These are phyloP conservation scores for Lepidostoma basale DNA, from an alignment of 1,140 invertebrate species.

Conservation along the genomic window DNA sequence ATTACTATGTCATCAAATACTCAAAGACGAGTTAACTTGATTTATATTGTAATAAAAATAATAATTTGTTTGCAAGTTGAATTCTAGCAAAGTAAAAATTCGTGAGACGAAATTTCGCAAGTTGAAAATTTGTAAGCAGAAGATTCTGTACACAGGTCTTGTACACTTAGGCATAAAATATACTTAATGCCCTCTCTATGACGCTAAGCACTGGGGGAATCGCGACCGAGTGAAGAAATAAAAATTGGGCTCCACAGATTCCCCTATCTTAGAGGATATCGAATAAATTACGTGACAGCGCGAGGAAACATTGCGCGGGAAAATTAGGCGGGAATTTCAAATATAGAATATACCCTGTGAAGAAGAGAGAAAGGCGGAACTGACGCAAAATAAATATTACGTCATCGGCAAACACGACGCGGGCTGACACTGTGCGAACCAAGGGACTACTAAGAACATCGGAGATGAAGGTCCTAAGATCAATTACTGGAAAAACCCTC, in stretches of 20 bases:
- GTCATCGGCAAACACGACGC: no score
- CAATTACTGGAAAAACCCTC: no score
- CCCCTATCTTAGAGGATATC: conserved; percentile 26
- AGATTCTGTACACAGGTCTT: conserved; percentile 1
- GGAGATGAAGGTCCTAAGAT: no score
- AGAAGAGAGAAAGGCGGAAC: background rate
- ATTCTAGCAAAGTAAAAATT: no score
- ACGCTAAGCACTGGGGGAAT: conserved; percentile 5
- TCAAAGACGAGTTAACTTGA: no score
- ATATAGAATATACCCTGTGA: background rate
- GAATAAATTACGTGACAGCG: conserved; percentile 45
- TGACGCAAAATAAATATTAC: no score
- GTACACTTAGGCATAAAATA: background rate
- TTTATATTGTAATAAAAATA: no score
- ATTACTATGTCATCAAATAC: no score
- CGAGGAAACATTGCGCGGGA: conserved; percentile 32
- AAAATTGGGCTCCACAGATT: conserved; percentile 26
- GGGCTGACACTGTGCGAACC: no score
- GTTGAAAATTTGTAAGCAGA: background rate
- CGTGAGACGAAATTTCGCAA: no score
- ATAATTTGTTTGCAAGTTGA: no score
- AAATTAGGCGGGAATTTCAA: conserved; percentile 40
- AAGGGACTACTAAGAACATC: no score
- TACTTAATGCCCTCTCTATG: conserved; percentile 6
- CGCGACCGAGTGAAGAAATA: conserved; percentile 32